Evolutionary conservation across 2,113 vertebrate species (phyloP), one percentile per base, ranked within the genome.

Genomic region (Scalopus aquaticus): DNA sequence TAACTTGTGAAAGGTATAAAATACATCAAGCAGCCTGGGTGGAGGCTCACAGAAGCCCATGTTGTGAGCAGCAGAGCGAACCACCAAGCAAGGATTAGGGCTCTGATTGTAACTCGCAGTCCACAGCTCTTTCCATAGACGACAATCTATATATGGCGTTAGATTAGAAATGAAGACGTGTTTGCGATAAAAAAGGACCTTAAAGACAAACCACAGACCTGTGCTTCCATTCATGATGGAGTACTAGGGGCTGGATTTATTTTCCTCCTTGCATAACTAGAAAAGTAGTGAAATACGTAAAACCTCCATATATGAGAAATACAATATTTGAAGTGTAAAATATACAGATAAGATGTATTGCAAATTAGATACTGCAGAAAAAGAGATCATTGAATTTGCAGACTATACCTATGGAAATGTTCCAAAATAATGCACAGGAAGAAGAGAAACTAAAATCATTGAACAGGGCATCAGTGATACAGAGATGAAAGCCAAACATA

Each of bases 231-330:
- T 94, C 39, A 58, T 8, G 44, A 88, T 16, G 24, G 70, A 69
- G 26, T 15, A 64, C 30, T 2, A 12, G 44, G 54, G n/a, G 46
- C 49, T 74, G 28, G 42, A 70, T 73, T 82, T 83, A 79, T 28
- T 51, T 46, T 62, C 70, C 32, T 42, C 49, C 8, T 69, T 84
- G 44, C 30, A 10, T 49, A 88, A 84, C 39, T 12, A 74, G 65
- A 83, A 88, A 91, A 64, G 12, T 54, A 82, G 35, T 39, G 51
- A 78, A 83, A 73, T 54, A 76, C 39, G 64, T 37, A 51, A 85
- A 94, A 93, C 13, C 24, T 84, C 44, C 46, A 69, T 54, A 90
- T 73, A 80, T 67, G 37, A 90, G 80, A 80, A 94, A 24, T 44
- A 91, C 9, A 65, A 35, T 56, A 65, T 65, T 73, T 86, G 37